Percentiles rank a stretch among this genome's conserved stretches.
Conservation (phyloP, 2,113 vertebrate species). For the Hydropotes inermis region DNA sequence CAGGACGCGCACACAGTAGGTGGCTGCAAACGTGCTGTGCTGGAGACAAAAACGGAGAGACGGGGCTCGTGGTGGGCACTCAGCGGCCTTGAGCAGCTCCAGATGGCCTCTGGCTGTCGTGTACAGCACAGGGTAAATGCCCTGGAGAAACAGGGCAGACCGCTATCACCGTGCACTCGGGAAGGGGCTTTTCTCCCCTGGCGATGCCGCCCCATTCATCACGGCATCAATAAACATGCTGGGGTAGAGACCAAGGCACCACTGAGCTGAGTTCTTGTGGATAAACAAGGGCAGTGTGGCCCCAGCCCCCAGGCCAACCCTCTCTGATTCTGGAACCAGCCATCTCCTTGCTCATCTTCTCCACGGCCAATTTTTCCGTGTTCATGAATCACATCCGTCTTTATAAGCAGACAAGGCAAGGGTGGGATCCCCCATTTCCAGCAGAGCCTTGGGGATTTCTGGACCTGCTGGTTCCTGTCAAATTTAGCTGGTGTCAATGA, state of each 20-base stretch:
- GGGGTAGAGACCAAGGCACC: background rate
- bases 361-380: too few relatives aligned
- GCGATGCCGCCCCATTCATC: accelerated
- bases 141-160: accelerated
- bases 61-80: accelerated
- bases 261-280: accelerated
- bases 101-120: background rate
- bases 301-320: background rate
- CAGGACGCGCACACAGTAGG: accelerated
- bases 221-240: background rate
- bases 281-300: background rate
- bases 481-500: background rate
- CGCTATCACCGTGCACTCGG: accelerated
- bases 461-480: background rate
- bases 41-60: accelerated
- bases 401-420: background rate
- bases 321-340: background rate
- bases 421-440: background rate
- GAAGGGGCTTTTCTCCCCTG: background rate
- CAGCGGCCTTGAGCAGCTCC: too few relatives aligned
- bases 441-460: background rate
- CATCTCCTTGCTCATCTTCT: background rate
- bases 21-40: accelerated
- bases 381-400: background rate
- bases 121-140: accelerated